phyloP scores from a whole-genome alignment of 2,113 vertebrate species.

The Struthidea cinerea region DNA sequence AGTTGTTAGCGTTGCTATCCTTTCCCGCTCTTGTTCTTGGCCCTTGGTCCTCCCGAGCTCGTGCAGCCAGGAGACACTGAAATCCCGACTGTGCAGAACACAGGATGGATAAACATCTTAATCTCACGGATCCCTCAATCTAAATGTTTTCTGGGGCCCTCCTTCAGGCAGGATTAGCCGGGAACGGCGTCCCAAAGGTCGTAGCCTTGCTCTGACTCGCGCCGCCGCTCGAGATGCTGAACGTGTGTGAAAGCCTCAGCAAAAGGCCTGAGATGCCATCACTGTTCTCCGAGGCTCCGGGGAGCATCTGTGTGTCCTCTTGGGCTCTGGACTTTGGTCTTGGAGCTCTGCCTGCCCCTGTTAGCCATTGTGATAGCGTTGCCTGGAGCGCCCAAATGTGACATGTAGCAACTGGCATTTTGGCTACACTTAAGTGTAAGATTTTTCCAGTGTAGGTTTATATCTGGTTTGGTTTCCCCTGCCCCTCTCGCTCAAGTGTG shows the following conservation, averaged over 20 bases:
- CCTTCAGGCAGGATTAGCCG: not conserved
- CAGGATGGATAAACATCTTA: conserved; percentile 54
- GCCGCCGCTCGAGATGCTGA: not conserved
- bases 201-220: not conserved
- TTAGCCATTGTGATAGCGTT: conserved; percentile 59
- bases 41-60: not conserved
- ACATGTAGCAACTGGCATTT: conserved; percentile 49
- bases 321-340: not conserved
- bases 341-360: conserved; percentile 47
- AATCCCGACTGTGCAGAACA: not conserved
- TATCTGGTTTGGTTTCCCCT: not conserved
- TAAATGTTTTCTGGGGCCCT: conserved; percentile 29
- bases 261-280: conserved; percentile 43
- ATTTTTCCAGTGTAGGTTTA: conserved; percentile 55
- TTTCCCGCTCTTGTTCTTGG: not conserved
- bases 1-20: conserved; percentile 6
- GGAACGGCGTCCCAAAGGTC: not conserved
- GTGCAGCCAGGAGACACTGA: conserved; percentile 4
- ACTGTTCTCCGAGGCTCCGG: not conserved
- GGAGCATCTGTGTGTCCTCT: conserved; percentile 38
- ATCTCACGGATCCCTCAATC: conserved; percentile 9
- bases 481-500: not conserved
- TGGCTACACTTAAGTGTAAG: conserved; percentile 38
- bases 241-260: conserved; percentile 22
- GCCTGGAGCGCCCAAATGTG: conserved; percentile 27